Evolutionary conservation across 2,113 vertebrate genomes (phyloP), one percentile per base, ranked within the genome.

Genomic region (Psephotus haematonotus): DNA sequence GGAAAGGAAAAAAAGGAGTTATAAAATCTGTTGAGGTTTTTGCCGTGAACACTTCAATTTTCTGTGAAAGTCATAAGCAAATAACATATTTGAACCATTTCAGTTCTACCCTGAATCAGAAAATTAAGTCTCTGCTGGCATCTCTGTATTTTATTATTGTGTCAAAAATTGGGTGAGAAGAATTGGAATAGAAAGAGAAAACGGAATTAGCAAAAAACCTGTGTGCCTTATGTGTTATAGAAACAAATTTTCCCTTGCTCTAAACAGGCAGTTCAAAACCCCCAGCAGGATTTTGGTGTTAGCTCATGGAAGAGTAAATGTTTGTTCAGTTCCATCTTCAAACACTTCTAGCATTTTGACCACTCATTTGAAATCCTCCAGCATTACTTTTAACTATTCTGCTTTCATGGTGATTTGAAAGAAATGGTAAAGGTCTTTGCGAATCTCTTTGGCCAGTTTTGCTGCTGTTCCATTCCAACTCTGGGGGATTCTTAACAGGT

Each of bases 271-370:
- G 78, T 59, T 87, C 70, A 77, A 46, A 91, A 50, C 63, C 60
- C 83, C 64, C 67, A 77, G 90, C 37, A 88, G 90, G 88, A 86
- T 92, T 93, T 77, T 0, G 0, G 28, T 67, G 46, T 95, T 93
- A 70, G 75, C 68, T 85, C 18, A 2, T 1, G 4, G 37, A 63
- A 82, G 41, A 87, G 89, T 79, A 83, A 95, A 96, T 89, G 31
- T 96, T 96, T 95, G 91, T 87, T 90, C 53, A 59, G 59, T 20
- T 94, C 70, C 7, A 1, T 76, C 70, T 96, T 84, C 92, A 95
- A 97, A 94, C 76, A 71, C n/a, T 67, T 49, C 17, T 64, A 94
- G 72, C 50, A 8, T 91, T 95, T 60, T 86, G 90, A 90, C 88
- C 88, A 35, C 76, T 88, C 87, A 13, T 87, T 86, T 88, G 55